A percentile compares a stretch with the other conserved stretches of the same genome.
Conservation (phyloP, 2,797 vertebrate species). For the Urophycis tenuis region DNA sequence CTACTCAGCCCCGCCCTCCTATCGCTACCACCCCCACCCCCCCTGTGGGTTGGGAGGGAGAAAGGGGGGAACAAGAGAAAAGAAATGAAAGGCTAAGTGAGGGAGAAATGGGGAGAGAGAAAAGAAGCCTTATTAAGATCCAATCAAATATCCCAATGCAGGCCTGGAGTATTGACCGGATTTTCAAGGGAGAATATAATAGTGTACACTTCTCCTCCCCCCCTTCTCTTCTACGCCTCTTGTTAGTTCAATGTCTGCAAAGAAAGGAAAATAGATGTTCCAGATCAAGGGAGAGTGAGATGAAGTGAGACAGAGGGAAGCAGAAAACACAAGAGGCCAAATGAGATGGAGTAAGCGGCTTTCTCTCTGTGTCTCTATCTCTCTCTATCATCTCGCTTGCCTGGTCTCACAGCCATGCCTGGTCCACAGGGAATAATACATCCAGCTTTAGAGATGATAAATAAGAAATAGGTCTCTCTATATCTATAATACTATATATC, state of each 20-base stretch:
- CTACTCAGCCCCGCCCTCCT: background rate
- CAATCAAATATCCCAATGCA: slow-evolving; percentile 61
- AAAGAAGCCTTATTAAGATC: slow-evolving; percentile 45
- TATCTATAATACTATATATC: background rate
- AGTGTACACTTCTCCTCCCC: slow-evolving; percentile 24
- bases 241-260: slow-evolving; percentile 41
- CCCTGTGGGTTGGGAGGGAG: background rate
- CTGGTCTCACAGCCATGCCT: background rate
- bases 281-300: background rate
- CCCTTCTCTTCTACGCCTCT: slow-evolving; percentile 7
- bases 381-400: background rate
- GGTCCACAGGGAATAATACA: slow-evolving; percentile 2
- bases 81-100: slow-evolving; percentile 37
- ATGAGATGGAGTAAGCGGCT: slow-evolving; percentile 5
- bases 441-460: background rate
- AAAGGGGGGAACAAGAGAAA: background rate
- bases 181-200: slow-evolving; percentile 52
- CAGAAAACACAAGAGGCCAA: slow-evolving; percentile 7
- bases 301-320: background rate
- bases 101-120: slow-evolving; percentile 36
- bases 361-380: slow-evolving; percentile 6
- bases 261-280: slow-evolving; percentile 50
- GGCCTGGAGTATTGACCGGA: slow-evolving; percentile 54
- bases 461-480: background rate
- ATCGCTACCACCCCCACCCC: background rate